phyloP scores from a whole-genome alignment of 2,113 vertebrate genomes.

The Anguilla rostrata region DNA sequence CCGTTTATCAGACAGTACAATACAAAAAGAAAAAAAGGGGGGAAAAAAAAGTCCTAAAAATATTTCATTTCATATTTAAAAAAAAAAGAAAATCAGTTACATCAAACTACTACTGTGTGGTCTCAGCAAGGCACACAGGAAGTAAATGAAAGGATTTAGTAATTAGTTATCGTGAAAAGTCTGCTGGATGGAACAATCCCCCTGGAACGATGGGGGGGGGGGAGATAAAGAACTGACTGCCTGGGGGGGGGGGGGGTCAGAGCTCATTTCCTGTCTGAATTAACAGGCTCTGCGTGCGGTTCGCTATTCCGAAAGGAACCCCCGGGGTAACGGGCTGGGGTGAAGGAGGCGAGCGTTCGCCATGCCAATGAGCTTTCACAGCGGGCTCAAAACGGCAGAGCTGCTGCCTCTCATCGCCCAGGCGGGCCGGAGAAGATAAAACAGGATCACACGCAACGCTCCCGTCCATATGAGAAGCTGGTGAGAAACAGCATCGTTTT shows the following conservation, averaged over 20 bases:
- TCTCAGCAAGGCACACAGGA: background rate
- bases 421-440: no score
- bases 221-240: background rate
- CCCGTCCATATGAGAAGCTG: no score
- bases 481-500: no score
- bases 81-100: background rate
- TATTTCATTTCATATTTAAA: background rate
- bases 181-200: background rate
- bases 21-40: no score
- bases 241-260: background rate
- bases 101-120: background rate
- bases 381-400: no score
- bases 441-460: no score
- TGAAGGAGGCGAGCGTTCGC: background rate
- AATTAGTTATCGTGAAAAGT: background rate
- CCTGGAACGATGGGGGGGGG: background rate
- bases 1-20: background rate
- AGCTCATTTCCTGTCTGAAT: background rate
- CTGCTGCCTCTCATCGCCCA: no score
- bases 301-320: background rate
- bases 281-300: background rate
- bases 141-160: background rate
- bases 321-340: no score
- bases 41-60: background rate
- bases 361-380: no score